Conservation (phyloP, 1,140 invertebrate genomes). For the Batillaria attramentaria region DNA sequence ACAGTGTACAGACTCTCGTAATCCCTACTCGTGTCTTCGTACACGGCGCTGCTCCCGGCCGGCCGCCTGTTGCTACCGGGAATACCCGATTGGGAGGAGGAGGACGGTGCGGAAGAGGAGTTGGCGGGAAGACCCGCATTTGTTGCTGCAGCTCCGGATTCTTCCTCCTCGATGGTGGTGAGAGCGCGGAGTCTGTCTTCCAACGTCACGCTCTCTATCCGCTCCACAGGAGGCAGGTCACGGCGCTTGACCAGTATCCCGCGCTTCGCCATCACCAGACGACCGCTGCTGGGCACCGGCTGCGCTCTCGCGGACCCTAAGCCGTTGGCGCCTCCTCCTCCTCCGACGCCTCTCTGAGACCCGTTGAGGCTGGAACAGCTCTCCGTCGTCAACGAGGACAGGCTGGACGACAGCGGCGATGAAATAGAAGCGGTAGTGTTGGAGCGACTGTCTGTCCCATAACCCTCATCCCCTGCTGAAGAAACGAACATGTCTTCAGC, state of each 20-base stretch:
- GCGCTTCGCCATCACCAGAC: constrained; percentile 11
- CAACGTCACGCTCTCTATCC: neutral
- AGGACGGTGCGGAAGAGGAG: neutral
- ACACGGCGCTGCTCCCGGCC: neutral
- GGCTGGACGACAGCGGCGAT: constrained; percentile 21
- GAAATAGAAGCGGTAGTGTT: constrained; percentile 15
- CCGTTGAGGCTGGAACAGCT: neutral
- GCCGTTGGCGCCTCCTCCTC: neutral
- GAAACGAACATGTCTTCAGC: neutral
- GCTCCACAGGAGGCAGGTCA: constrained; percentile 26
- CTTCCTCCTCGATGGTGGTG: constrained; percentile 30
- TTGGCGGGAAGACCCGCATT: neutral
- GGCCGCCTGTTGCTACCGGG: neutral
- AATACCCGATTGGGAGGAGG: too few relatives aligned
- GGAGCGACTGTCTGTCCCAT: constrained; percentile 21
- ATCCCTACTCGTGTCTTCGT: neutral
- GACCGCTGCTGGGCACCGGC: constrained; percentile 12
- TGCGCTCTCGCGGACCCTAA: neutral
- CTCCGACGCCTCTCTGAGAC: neutral
- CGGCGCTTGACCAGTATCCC: constrained; percentile 23
- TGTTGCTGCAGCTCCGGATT: neutral
- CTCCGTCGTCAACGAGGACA: constrained; percentile 27
- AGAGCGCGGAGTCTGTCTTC: constrained; percentile 23
- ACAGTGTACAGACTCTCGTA: constrained; percentile 8
- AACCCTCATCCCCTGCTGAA: neutral